Base-by-base conservation (phyloP, 2,113 vertebrate species). In the Mirounga angustirostris region DNA sequence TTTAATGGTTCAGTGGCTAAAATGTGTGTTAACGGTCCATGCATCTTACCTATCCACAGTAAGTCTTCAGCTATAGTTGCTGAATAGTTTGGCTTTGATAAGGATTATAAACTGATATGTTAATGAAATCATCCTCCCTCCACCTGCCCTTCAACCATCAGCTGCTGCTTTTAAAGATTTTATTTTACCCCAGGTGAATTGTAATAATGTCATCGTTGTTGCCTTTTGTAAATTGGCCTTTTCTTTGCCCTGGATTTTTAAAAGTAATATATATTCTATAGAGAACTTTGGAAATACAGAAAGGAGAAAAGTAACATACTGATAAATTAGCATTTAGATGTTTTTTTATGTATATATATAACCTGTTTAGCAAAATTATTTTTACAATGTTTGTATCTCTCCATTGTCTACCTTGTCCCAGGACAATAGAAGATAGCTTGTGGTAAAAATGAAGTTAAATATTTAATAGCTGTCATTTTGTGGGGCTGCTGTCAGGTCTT, bases 11-110 rank as follows among this genome's bases (percentile, higher is more conserved):
- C 99, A 99, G 81, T 99, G 99, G 99, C 97, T 99, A 61, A 99
- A 99, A 96, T 99, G 99, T 33, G 99, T 99, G 73, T 98, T 99
- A 43, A 99, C 99, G 26, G 98, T 99, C 61, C 99, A 99, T 96
- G 99, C 99, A n/a, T 99, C 99, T 15, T 99, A 99, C 97, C 98
- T 99, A 83, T 99, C 99, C 96, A 99, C 99, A 85, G 99, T 99
- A 98, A 99, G 99, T 99, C 63, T 96, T 65, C 74, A n/a, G 3
- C 63, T 81, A 0, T 30, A 65, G 59, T 93, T 91, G 46, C 74
- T 50, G 2, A 87, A 24, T 83, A 52, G 9, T 91, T 85, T 28
- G 67, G 36, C 71, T 94, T 94, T 76, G 91, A 28, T 95, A 67
- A 91, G 21, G 36, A 15, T 58, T 87, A 56, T 30, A n/a, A 52